Base-by-base conservation (phyloP, 2,888 invertebrate species). In the Iselma pallidipennis region DNA sequence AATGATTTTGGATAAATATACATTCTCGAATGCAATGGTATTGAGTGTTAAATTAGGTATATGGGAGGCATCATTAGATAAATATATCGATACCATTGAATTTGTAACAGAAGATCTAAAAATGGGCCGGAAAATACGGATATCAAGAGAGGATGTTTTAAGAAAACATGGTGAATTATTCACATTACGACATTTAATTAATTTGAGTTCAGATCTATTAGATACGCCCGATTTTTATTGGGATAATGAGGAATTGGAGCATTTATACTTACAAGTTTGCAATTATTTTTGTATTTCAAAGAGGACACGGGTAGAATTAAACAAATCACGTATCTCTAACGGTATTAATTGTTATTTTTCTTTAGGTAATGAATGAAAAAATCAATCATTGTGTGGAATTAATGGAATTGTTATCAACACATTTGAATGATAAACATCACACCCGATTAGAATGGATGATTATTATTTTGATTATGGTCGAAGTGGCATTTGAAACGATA, bases 181-280 rank as follows among this genome's bases (percentile, higher is more conserved):
- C 78, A 91, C 93, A 0, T 83, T 97, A 28, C 86, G 96, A 4
- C 96, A 97, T 82, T 86, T 91, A 19, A 90, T 98, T 56, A 98
- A 96, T 81, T 85, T 98, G 67, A 94, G 95, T 71, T 97, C 97
- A 0, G 97, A 98, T 81, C 83, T 98, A 48, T 83, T 98, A 68
- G 97, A 97, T 80, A 95, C 95, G 0, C 97, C 98, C 0, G 98
- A 98, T 83, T 96, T 97, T 82, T 98, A 98, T 82, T 98, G 98
- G 98, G 98, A 98, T 75, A 88, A 95, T 56, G 95, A 96, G 72
- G 87, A 92, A 57, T 83, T 98, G 28, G 98, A 98, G 82, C 83
- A 83, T 0, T 84, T 98, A 5, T 98, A 96, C 81, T 86, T 89
- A 61, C 88, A 90, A 76, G 91, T 92, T 0, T 91, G 91, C 66